Evolutionary conservation across 2,797 vertebrate species (phyloP).

Genomic region (Acipenser transmontanus): DNA sequence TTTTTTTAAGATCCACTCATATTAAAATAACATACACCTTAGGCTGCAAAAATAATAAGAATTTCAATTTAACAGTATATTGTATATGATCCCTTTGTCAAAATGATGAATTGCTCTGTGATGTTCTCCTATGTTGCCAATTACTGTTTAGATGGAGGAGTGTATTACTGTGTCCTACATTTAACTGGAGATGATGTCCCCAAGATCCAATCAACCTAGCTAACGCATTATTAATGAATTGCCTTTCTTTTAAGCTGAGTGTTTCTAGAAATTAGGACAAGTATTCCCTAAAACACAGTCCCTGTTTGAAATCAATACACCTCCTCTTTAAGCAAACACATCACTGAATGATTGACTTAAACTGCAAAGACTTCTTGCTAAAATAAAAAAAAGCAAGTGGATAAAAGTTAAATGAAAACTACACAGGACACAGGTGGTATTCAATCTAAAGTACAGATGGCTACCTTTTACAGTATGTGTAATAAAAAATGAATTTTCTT

Average conservation of each 20-base stretch:
- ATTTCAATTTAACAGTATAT: background rate
- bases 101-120: background rate
- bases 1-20: background rate
- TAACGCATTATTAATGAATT: background rate
- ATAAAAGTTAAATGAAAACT: no score
- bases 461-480: no score
- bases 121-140: background rate
- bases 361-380: no score
- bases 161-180: background rate
- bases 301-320: no score
- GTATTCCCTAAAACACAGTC: background rate
- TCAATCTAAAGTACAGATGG: no score
- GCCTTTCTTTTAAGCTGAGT: background rate
- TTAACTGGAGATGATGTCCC: constrained; percentile 3
- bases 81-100: background rate
- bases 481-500: no score
- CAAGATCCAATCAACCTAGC: background rate
- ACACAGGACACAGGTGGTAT: no score
- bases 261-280: constrained; percentile 1
- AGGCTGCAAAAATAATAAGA: background rate
- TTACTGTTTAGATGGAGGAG: background rate
- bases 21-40: background rate
- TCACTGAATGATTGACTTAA: no score
- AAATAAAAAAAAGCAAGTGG: no score
- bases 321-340: no score